These are phyloP conservation scores for Brienomyrus brachyistius DNA, from an alignment of 2,113 vertebrate species.

Conservation along the genomic window DNA sequence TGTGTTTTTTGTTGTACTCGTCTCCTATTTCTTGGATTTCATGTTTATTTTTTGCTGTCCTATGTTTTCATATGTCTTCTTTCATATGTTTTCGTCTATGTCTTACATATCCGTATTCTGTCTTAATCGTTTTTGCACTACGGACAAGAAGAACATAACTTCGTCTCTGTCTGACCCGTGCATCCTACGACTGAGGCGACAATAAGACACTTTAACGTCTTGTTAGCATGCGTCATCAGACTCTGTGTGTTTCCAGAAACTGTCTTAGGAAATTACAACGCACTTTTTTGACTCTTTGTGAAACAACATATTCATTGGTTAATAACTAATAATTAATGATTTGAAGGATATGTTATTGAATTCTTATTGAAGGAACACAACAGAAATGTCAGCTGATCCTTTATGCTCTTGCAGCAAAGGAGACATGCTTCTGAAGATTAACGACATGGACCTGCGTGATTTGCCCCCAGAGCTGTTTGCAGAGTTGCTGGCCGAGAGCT, in stretches of 20 bases:
- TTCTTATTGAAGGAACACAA: not conserved
- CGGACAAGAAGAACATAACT: not conserved
- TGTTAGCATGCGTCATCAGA: not conserved
- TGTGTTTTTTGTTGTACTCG: not conserved
- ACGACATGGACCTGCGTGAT: slow-evolving; percentile 39
- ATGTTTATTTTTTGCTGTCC: not conserved
- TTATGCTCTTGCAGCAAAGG: slow-evolving; percentile 42
- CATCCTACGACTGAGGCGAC: not conserved
- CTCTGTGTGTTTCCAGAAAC: not conserved
- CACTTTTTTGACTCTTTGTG: not conserved
- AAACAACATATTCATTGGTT: not conserved
- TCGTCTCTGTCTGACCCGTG: not conserved
- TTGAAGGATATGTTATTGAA: not conserved
- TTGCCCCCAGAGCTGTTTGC: slow-evolving; percentile 50
- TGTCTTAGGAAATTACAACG: not conserved
- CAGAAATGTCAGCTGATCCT: not conserved
- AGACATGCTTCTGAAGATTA: slow-evolving; percentile 55
- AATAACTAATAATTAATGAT: not conserved
- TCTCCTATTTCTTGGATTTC: not conserved
- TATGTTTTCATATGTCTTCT: not conserved
- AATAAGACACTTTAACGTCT: not conserved
- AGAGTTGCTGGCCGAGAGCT: slow-evolving; percentile 34
- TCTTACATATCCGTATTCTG: not conserved
- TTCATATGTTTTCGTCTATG: not conserved
- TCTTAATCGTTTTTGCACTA: not conserved